Evolutionary conservation across 2,888 invertebrate species (phyloP), one percentile per base, ranked within the genome.

Genomic region (Trichacis sp.): DNA sequence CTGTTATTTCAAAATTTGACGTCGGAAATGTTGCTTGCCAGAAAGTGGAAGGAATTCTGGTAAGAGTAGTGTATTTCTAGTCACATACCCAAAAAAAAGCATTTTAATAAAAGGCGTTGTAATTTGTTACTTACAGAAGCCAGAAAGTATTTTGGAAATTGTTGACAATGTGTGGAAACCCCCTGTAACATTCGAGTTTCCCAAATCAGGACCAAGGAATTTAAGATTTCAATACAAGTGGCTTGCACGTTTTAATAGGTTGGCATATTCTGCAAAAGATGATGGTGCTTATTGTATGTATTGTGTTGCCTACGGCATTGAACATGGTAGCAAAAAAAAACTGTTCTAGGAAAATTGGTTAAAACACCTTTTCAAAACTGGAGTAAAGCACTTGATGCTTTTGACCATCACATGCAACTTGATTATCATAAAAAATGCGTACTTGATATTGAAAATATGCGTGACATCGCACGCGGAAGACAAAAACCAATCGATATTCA

Each of bases 251-350:
- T 60, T 36, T 45, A 11, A 24, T 1, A 53, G 53, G 49, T 11
- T 60, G 30, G 14, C 29, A 9, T 60, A 60, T 36, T 54, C 53
- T 24, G n/a, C 59, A 38, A n/a, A 46, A 3, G 20, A 45, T 19
- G 30, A 43, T 45, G 60, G 53, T 11, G 53, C 49, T 11, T 60
- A 46, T 14, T 60, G 60, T 45, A 38, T 29, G 50, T 38, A 45
- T 19, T 61, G 50, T 50, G 33, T 61, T 5, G n/a, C 54, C 18
- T 61, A 49, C 24, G 29, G 11, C 3, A 24, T 8, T 24, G 3
- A 5, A 3, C 3, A 3, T 24, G 24, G 24, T 8, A 8, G 24
- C 24, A n/a, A n/a, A n/a, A n/a, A 19, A 17, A 36, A 17, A 20
- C 15, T 1, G 30, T 11, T 12, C 40, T 18, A 24, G 60, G 54